Evolutionary conservation across 35 echinoderm and acorn worm species (phyloP), one percentile per base, ranked within the genome.

Genomic region (Holothuria glaberrima): DNA sequence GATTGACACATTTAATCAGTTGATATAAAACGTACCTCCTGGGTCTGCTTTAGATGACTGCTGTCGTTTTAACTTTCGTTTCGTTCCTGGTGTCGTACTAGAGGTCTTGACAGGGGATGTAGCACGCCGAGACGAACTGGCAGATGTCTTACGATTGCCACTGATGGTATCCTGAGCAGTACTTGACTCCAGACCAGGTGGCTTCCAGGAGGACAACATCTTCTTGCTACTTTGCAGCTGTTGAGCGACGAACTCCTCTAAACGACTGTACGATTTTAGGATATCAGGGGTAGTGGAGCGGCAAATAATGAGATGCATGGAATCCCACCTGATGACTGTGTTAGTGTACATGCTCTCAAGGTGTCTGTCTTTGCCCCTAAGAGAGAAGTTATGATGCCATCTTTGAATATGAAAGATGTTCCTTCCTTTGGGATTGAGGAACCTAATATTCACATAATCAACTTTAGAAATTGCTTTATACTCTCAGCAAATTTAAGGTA

Each of bases 171-270:
- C 68, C 0, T 76, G 33, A 19, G 30, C 13, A 2, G 0, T 44
- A 21, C 77, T 64, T 14, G 91, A 65, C 12, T 92, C 91, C 48
- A 74, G 35, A 12, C 31, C 18, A 0, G 86, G 76, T 28, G 92
- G 89, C 59, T 94, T 86, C 95, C 89, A 94, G 1, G 89, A 75
- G 6, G 92, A 91, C 83, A 97, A 57, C 92, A 97, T 94, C 71
- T 87, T 86, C 86, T 94, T 92, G 68, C 93, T 95, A 82, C 90
- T 95, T 67, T 90, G 46, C 48, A 98, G 86, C 77, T 98, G 96
- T 82, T 98, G 96, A 34, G 86, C 93, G 61, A 98, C 91, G 70
- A 98, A 98, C 88, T 98, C 96, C 88, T 94, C 93, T 17, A 98
- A 72, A 5, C 93, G 91, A 25, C 66, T 86, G 9, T 82, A 75